These are phyloP conservation scores for Ommatoiulus sabulosus DNA, from an alignment of 2,888 invertebrate species.

Conservation along the genomic window DNA sequence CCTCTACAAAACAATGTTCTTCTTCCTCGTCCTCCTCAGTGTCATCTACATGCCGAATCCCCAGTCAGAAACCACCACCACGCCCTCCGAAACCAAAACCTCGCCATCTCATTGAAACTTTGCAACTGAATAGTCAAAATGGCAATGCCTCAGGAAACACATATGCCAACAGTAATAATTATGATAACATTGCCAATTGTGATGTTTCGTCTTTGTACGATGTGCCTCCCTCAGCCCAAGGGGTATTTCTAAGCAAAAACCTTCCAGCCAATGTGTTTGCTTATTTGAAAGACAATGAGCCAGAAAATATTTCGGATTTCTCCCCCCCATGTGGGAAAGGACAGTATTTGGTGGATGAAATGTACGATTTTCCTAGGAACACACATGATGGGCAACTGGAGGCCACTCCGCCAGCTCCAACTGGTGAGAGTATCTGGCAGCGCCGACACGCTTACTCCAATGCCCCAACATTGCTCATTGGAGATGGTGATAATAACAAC, in stretches of 20 bases:
- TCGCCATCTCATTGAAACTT: constrained; percentile 70
- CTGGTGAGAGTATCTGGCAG: constrained; percentile 57
- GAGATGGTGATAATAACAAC: constrained; percentile 67
- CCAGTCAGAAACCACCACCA: constrained; percentile 71
- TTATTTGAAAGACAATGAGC: constrained; percentile 56
- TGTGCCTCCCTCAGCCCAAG: constrained; percentile 57
- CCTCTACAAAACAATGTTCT: constrained; percentile 17
- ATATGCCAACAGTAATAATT: constrained; percentile 29
- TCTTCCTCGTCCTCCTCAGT: constrained; percentile 42
- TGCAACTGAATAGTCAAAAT: constrained; percentile 17
- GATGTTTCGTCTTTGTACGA: constrained; percentile 52
- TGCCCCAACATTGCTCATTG: constrained; percentile 71
- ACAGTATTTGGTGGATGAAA: constrained; percentile 68
- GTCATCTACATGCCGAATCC: neutral
- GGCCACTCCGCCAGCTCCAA: constrained; percentile 61
- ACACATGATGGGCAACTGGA: constrained; percentile 60
- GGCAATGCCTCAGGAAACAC: constrained; percentile 44
- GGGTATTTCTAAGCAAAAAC: constrained; percentile 54
- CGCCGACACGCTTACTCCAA: constrained; percentile 74
- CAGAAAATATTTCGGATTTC: constrained; percentile 53
- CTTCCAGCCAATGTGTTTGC: constrained; percentile 73
- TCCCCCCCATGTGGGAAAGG: constrained; percentile 55
- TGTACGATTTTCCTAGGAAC: constrained; percentile 77
- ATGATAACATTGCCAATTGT: constrained; percentile 54
- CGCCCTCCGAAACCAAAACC: constrained; percentile 86